Base-by-base conservation (phyloP, 2,113 vertebrate genomes). In the Pao palembangensis region DNA sequence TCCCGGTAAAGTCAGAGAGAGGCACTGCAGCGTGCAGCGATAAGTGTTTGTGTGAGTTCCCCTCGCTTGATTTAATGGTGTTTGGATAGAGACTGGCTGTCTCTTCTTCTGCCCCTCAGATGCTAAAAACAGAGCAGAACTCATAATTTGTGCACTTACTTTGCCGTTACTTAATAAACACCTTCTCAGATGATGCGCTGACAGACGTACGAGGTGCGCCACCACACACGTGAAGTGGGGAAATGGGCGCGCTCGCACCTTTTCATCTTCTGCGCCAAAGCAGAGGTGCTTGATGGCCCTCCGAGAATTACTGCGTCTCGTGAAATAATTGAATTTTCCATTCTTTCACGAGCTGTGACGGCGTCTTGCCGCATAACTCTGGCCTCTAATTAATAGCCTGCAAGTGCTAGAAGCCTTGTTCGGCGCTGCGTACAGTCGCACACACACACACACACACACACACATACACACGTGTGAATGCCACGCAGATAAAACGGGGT, bases 331-430 rank as follows among this genome's bases (percentile, higher is more conserved):
- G 46, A 57, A 75, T 76, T 81, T 85, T 84, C 79, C 81, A 85
- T 61, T 76, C 82, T 81, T 84, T 80, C 72, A 77, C 74, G 76
- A 64, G 58, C 73, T 28, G 69, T 42, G 67, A 64, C 55, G 72
- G 55, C 73, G 72, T 70, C 72, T 70, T 66, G 14, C 76, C 78
- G 52, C 75, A 77, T 59, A 75, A 80, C 72, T 58, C 58, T 63
- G 74, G 73, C 64, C 66, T 70, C 46, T 88, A 87, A 88, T 88
- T 90, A 88, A 81, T 70, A 51, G 65, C 43, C 67, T 78, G 69
- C 61, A 74, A 71, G 71, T 80, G 75, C 81, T 73, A 69, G 70
- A 84, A 67, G 69, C 59, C 44, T 71, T 43, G 54, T 38, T 38
- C 71, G 59, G 46, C 60, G 53, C 31, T 47, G 49, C 2, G 34